Evolutionary conservation across 2,888 invertebrate species (phyloP).

Genomic region (Luperina nickerlii): DNA sequence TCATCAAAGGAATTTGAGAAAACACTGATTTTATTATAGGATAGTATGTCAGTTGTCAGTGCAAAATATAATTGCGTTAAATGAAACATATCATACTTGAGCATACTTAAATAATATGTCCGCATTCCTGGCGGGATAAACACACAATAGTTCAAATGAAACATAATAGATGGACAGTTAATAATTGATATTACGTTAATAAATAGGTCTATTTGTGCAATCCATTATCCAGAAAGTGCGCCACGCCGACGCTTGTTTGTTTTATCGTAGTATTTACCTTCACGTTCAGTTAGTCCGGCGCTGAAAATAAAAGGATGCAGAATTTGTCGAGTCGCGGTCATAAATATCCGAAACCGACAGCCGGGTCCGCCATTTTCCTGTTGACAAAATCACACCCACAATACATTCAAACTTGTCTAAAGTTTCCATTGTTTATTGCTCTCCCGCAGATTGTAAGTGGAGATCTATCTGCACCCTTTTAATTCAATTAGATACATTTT

Average conservation of each 20-base stretch:
- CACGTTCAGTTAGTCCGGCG: conserved; percentile 79
- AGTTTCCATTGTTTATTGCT: conserved; percentile 86
- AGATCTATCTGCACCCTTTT: conserved; percentile 74
- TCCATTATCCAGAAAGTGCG: conserved; percentile 51
- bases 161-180: conserved; percentile 40
- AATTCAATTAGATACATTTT: conserved; percentile 75
- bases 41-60: neutral
- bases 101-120: conserved; percentile 11
- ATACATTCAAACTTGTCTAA: conserved; percentile 88
- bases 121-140: conserved; percentile 7
- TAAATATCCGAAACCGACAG: conserved; percentile 87
- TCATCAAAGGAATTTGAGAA: neutral
- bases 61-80: neutral
- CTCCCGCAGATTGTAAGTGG: conserved; percentile 78
- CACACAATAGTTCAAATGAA: conserved; percentile 41
- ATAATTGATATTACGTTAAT: conserved; percentile 54
- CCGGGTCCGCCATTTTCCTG: conserved; percentile 88
- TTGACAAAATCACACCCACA: conserved; percentile 88
- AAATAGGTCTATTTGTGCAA: conserved; percentile 57
- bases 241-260: conserved; percentile 71
- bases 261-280: conserved; percentile 80
- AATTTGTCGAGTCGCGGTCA: conserved; percentile 86
- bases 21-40: neutral
- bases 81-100: neutral
- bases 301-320: conserved; percentile 86